Evolutionary conservation across 2,113 vertebrate species (phyloP).

Genomic region (Athene noctua): DNA sequence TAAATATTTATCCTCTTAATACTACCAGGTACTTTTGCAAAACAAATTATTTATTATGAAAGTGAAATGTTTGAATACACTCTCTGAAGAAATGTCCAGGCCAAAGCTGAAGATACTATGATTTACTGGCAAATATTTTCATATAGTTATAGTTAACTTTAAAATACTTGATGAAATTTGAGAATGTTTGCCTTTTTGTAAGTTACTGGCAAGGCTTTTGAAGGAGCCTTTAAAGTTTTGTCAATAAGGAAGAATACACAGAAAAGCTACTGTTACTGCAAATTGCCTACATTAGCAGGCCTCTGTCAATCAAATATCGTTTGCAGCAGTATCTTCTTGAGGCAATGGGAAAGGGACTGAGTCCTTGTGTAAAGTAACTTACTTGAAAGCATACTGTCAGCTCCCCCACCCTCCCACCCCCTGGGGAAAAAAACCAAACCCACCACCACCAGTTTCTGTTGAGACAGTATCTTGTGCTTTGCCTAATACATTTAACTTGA

Average conservation of each 20-base stretch:
- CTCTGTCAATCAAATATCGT: not conserved
- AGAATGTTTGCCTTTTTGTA: not conserved
- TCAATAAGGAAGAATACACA: not conserved
- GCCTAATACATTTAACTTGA: conserved; percentile 26
- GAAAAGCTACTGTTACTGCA: not conserved
- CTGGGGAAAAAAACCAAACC: not conserved
- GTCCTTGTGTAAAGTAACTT: not conserved
- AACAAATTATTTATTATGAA: not conserved
- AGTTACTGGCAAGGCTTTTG: not conserved
- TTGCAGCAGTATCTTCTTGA: not conserved
- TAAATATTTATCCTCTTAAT: not conserved
- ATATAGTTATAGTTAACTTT: not conserved
- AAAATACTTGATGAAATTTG: not conserved
- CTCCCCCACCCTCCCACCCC: too few relatives aligned
- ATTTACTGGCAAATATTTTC: not conserved
- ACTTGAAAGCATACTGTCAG: not conserved
- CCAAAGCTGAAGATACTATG: not conserved
- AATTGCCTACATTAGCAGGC: not conserved
- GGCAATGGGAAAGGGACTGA: not conserved
- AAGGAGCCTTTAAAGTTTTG: not conserved
- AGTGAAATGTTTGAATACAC: not conserved
- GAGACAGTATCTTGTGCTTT: not conserved
- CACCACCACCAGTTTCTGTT: not conserved
- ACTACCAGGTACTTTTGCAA: not conserved
- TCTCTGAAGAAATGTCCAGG: not conserved